Evolutionary conservation across 2,888 invertebrate species (phyloP).

Genomic region (Xanthorhoe designata): DNA sequence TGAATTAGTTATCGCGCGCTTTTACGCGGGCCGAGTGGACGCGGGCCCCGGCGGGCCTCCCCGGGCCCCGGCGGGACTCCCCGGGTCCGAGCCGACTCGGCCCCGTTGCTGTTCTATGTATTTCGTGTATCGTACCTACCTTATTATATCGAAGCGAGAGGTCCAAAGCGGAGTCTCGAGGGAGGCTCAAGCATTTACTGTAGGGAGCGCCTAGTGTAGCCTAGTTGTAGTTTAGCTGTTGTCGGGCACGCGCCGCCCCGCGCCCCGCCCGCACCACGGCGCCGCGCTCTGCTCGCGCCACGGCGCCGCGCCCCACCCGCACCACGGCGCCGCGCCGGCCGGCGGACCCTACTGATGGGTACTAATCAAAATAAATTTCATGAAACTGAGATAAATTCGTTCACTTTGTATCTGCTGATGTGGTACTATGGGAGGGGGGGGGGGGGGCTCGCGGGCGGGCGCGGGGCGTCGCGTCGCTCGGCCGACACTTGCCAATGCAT

Average conservation of each 20-base stretch:
- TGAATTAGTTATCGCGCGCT: neutral
- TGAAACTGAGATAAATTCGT: neutral
- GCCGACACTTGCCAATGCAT: constrained; percentile 80
- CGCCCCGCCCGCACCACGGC: too few relatives aligned
- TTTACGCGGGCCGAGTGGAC: neutral
- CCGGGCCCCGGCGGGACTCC: neutral
- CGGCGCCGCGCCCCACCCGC: too few relatives aligned
- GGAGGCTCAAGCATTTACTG: constrained; percentile 45
- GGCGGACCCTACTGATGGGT: too few relatives aligned
- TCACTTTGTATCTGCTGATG: too few relatives aligned
- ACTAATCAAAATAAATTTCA: neutral
- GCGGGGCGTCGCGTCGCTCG: constrained; percentile 53
- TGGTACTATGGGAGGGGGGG: too few relatives aligned
- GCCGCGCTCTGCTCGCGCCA: too few relatives aligned
- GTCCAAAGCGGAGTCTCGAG: constrained; percentile 12
- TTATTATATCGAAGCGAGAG: constrained; percentile 13
- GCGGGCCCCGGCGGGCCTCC: neutral
- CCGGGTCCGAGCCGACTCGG: neutral
- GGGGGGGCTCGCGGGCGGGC: neutral
- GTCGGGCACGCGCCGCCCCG: neutral
- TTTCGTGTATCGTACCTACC: constrained; percentile 4
- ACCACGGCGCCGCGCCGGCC: neutral
- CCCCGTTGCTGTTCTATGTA: constrained; percentile 4
- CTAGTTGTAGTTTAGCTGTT: neutral
- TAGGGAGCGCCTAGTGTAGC: neutral